Conservation (phyloP, 2,797 vertebrate species). For the Nannoperca obscura region DNA sequence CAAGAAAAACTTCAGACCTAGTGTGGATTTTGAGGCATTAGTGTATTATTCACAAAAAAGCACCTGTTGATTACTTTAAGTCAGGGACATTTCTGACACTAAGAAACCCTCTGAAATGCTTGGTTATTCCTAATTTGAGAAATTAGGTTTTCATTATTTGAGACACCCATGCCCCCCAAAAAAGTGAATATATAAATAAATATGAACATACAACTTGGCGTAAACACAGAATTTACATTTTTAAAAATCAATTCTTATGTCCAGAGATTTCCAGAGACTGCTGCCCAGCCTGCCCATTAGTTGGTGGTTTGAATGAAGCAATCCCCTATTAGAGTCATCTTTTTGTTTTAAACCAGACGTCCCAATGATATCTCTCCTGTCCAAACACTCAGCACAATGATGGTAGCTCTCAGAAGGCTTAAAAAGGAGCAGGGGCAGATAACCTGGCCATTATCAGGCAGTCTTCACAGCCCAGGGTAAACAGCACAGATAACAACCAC, state of each 20-base stretch:
- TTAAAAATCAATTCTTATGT: not conserved
- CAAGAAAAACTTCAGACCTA: not conserved
- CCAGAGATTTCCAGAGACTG: not conserved
- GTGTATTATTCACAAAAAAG: not conserved
- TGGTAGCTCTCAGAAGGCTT: constrained; percentile 78
- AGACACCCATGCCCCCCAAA: too few species aligned
- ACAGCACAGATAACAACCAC: constrained; percentile 78
- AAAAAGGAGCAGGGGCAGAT: constrained; percentile 79
- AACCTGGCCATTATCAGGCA: constrained; percentile 74
- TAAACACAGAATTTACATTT: not conserved
- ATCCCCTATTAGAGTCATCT: constrained; percentile 54
- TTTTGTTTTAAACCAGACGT: constrained; percentile 81
- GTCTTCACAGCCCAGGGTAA: constrained; percentile 83
- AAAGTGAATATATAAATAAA: not conserved
- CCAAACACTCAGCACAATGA: constrained; percentile 83
- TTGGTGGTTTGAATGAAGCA: constrained; percentile 48
- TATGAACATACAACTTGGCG: not conserved
- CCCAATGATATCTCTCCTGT: constrained; percentile 78
- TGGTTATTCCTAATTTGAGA: not conserved
- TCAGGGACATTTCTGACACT: not conserved
- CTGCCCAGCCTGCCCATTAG: not conserved
- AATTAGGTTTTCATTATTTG: not conserved
- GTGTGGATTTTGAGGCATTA: not conserved
- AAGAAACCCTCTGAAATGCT: not conserved
- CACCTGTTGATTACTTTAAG: constrained; percentile 28